phyloP scores from a whole-genome alignment of 2,888 invertebrate species.

The Sinhomidia bicolor region DNA sequence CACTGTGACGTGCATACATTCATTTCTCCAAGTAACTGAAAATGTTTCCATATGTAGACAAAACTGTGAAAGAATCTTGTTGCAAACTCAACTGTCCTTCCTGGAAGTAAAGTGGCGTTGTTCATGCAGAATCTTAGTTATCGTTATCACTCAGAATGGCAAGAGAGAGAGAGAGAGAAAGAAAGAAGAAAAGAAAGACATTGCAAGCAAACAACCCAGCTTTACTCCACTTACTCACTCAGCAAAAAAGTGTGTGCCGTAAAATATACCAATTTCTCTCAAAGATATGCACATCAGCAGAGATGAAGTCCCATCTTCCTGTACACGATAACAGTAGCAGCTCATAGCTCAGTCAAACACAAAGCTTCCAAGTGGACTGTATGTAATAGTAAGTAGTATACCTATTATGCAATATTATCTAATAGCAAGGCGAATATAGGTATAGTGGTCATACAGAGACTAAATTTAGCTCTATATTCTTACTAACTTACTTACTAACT shows the following conservation, averaged over 20 bases:
- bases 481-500: too few relatives aligned
- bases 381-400: neutral
- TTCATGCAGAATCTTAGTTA: conserved; percentile 64
- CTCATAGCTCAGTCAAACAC: too few relatives aligned
- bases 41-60: neutral
- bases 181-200: too few relatives aligned
- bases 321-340: neutral
- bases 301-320: conserved; percentile 19
- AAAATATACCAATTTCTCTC: conserved; percentile 58
- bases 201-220: neutral
- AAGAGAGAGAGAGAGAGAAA: too few relatives aligned
- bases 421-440: too few relatives aligned
- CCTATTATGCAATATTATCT: too few relatives aligned
- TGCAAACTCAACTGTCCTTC: conserved; percentile 34
- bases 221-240: conserved; percentile 29
- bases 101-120: conserved; percentile 30
- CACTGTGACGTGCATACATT: neutral
- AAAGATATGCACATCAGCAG: conserved; percentile 62
- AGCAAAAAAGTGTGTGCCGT: conserved; percentile 55
- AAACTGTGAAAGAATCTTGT: neutral
- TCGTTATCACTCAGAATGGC: conserved; percentile 54
- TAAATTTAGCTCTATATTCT: too few relatives aligned
- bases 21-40: conserved; percentile 6
- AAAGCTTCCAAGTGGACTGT: neutral
- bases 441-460: too few relatives aligned